These are phyloP conservation scores for Coturnix japonica DNA, from an alignment of 2,113 vertebrate species.

Conservation along the genomic window DNA sequence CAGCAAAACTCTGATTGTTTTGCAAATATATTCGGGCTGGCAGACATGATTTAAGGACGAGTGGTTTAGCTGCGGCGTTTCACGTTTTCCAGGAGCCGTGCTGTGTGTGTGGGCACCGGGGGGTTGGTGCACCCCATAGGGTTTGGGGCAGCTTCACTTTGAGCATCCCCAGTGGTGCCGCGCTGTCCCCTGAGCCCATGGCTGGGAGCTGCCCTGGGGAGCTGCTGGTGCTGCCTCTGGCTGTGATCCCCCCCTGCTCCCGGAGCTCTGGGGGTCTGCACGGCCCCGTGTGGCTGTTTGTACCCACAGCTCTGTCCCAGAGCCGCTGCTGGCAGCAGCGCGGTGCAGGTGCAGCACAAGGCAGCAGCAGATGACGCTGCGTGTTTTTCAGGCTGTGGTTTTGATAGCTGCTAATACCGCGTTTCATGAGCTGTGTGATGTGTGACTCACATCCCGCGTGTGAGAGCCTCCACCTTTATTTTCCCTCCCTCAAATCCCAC, in stretches of 20 bases:
- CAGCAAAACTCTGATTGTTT: not conserved
- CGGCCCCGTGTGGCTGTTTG: not conserved
- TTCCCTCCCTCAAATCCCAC: not conserved
- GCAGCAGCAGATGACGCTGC: not conserved
- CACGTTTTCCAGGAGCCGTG: not conserved
- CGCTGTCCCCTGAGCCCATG: not conserved
- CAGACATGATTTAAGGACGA: not conserved
- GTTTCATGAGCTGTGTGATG: not conserved
- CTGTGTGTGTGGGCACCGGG: rapidly evolving
- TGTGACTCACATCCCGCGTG: not conserved
- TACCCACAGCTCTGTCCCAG: not conserved
- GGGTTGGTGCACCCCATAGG: not conserved
- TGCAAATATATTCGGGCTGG: not conserved
- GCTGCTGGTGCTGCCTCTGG: not conserved
- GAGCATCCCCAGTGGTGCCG: rapidly evolving
- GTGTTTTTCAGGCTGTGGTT: not conserved
- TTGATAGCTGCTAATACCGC: not conserved
- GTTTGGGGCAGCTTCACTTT: rapidly evolving
- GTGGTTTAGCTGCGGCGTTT: rapidly evolving
- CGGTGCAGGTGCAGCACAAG: not conserved
- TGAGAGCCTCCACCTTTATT: not conserved
- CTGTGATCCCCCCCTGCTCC: not conserved
- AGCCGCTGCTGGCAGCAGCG: too few relatives aligned
- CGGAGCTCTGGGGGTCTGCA: not conserved
- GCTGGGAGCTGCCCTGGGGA: not conserved